Percentiles rank a stretch among this genome's conserved stretches.
Conservation (phyloP, 2,888 invertebrate genomes). For the Cerastis rubricosa region DNA sequence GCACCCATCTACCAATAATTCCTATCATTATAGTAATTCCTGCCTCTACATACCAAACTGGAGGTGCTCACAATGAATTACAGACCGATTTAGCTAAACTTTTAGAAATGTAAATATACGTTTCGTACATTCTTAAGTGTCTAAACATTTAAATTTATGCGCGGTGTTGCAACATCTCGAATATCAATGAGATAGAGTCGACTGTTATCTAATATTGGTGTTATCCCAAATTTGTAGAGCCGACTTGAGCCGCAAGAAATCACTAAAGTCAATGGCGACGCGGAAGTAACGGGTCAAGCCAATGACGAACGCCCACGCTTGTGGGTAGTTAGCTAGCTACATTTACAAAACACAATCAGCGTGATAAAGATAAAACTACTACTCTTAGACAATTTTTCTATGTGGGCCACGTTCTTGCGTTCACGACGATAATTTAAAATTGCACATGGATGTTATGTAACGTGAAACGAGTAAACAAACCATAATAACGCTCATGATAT, state of each 20-base stretch:
- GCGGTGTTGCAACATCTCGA: slow-evolving; percentile 38
- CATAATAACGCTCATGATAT: slow-evolving; percentile 1
- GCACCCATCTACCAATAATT: neutral
- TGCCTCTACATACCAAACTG: neutral
- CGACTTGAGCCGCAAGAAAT: slow-evolving; percentile 51
- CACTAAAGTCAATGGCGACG: slow-evolving; percentile 63
- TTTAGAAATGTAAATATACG: slow-evolving; percentile 10
- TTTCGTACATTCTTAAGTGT: slow-evolving; percentile 35
- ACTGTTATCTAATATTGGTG: slow-evolving; percentile 60
- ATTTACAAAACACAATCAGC: slow-evolving; percentile 50
- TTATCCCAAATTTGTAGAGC: slow-evolving; percentile 60
- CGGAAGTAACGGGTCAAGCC: slow-evolving; percentile 74
- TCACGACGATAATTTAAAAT: slow-evolving; percentile 6
- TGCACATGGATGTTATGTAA: slow-evolving; percentile 10
- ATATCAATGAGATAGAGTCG: slow-evolving; percentile 61
- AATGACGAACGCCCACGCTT: slow-evolving; percentile 70
- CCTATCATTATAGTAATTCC: neutral
- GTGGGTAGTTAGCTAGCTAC: slow-evolving; percentile 16
- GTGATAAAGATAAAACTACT: slow-evolving; percentile 30
- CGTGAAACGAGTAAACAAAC: slow-evolving; percentile 22
- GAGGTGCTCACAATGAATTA: neutral
- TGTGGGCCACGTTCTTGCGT: neutral
- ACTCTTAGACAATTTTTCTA: neutral
- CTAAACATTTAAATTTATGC: slow-evolving; percentile 48
- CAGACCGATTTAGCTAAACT: neutral